Percentiles rank a stretch among this genome's conserved stretches.
These are phyloP conservation scores for Lepus townsendii DNA, from an alignment of 2,797 vertebrate species.

Conservation along the genomic window DNA sequence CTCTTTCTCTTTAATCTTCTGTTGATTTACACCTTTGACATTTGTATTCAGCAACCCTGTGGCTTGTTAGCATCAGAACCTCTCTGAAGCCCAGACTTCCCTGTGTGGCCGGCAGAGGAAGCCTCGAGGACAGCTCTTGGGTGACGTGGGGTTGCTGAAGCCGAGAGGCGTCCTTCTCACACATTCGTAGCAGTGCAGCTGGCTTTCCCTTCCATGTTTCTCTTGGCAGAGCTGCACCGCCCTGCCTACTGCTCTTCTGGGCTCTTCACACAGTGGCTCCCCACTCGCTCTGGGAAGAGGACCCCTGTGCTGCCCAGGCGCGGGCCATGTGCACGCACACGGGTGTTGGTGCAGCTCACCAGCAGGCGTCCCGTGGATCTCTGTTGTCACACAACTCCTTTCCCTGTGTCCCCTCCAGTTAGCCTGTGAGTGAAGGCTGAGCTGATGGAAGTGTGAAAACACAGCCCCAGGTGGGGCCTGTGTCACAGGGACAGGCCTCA, in stretches of 20 bases:
- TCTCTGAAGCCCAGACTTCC: slow-evolving; percentile 75
- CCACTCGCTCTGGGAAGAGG: slow-evolving; percentile 56
- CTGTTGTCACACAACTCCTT: slow-evolving; percentile 70
- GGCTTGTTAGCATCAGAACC: slow-evolving; percentile 63
- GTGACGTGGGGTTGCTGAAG: slow-evolving; percentile 56
- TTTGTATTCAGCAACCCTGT: slow-evolving; percentile 77
- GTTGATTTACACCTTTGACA: slow-evolving; percentile 79
- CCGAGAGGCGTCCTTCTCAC: slow-evolving; percentile 51
- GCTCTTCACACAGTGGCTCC: slow-evolving; percentile 69
- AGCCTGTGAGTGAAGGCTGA: slow-evolving; percentile 65
- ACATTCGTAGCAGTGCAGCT: slow-evolving; percentile 25
- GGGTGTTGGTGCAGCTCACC: slow-evolving; percentile 68
- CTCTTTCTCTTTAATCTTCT: slow-evolving; percentile 77
- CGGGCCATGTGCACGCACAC: slow-evolving; percentile 1
- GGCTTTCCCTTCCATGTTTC: slow-evolving; percentile 50
- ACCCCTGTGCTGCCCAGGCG: neutral
- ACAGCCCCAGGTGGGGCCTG: slow-evolving; percentile 57
- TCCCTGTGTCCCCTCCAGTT: slow-evolving; percentile 65
- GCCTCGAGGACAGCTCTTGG: slow-evolving; percentile 70
- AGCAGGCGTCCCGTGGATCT: slow-evolving; percentile 59
- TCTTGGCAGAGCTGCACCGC: slow-evolving; percentile 39
- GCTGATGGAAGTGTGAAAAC: slow-evolving; percentile 62
- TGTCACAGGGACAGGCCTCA: slow-evolving; percentile 8
- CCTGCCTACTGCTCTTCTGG: slow-evolving; percentile 59
- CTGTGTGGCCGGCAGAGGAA: slow-evolving; percentile 56